Percentiles rank a stretch among this genome's conserved stretches.
phyloP scores from a whole-genome alignment of 1,140 invertebrate genomes.

The Charaxes varanes region DNA sequence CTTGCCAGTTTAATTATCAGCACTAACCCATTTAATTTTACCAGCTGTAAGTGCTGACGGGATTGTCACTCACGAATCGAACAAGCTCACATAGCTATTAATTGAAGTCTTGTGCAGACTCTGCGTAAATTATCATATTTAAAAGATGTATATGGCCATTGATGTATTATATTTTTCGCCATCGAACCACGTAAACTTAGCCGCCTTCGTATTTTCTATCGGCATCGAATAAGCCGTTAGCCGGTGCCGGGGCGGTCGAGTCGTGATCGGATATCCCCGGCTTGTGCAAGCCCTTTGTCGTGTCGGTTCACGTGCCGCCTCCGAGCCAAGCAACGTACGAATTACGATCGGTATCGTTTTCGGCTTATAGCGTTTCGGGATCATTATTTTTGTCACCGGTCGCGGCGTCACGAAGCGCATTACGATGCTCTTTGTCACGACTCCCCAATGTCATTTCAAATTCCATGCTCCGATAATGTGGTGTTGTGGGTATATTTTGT shows the following conservation, averaged over 20 bases:
- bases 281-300: slow-evolving; percentile 47
- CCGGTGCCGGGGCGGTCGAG: slow-evolving; percentile 35
- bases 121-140: no score
- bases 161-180: no score
- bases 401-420: slow-evolving; percentile 40
- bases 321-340: slow-evolving; percentile 22
- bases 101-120: no score
- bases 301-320: slow-evolving; percentile 26
- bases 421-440: slow-evolving; percentile 43
- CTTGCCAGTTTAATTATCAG: no score
- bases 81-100: no score
- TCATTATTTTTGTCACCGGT: slow-evolving; percentile 50
- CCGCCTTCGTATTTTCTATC: no score
- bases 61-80: no score
- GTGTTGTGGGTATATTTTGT: no score
- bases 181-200: no score
- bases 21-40: no score
- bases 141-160: no score
- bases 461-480: slow-evolving; percentile 31
- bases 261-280: slow-evolving; percentile 45
- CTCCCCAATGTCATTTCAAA: slow-evolving; percentile 40
- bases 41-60: no score
- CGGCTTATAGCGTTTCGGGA: slow-evolving; percentile 38
- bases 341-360: slow-evolving; percentile 45
- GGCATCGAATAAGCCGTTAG: slow-evolving; percentile 10